These are phyloP conservation scores for Sardinella longiceps DNA, from an alignment of 2,797 vertebrate species.

Conservation along the genomic window DNA sequence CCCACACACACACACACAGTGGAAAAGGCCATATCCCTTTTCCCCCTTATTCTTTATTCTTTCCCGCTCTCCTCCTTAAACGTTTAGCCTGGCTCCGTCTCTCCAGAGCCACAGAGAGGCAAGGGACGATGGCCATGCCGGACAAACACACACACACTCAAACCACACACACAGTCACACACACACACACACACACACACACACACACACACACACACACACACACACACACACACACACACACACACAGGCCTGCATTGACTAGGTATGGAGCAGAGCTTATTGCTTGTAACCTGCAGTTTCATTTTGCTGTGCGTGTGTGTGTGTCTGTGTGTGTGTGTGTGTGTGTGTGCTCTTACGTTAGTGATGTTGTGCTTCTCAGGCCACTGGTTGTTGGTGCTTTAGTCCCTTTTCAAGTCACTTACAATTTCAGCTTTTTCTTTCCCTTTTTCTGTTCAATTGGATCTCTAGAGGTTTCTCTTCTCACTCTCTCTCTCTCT, in stretches of 20 bases:
- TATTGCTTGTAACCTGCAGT: background rate
- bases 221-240: too few relatives aligned
- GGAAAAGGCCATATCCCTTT: background rate
- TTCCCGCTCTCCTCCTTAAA: background rate
- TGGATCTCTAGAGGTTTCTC: background rate
- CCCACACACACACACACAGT: conserved; percentile 8
- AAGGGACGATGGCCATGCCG: background rate
- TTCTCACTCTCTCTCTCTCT: too few relatives aligned
- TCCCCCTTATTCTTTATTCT: background rate
- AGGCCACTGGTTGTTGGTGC: background rate
- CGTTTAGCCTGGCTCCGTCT: background rate
- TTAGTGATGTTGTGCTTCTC: background rate
- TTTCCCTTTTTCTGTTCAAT: background rate
- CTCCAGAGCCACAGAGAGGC: background rate
- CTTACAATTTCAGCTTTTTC: background rate
- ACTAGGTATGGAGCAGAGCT: background rate
- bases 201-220: too few relatives aligned
- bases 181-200: too few relatives aligned
- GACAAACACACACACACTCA: too few relatives aligned
- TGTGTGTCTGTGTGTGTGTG: background rate
- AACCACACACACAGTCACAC: too few relatives aligned
- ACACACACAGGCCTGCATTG: background rate
- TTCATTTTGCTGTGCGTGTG: background rate
- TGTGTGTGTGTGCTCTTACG: background rate
- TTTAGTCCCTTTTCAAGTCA: background rate